Evolutionary conservation across 2,888 invertebrate species (phyloP), one percentile per base, ranked within the genome.

Genomic region (Crocallis elinguaria): DNA sequence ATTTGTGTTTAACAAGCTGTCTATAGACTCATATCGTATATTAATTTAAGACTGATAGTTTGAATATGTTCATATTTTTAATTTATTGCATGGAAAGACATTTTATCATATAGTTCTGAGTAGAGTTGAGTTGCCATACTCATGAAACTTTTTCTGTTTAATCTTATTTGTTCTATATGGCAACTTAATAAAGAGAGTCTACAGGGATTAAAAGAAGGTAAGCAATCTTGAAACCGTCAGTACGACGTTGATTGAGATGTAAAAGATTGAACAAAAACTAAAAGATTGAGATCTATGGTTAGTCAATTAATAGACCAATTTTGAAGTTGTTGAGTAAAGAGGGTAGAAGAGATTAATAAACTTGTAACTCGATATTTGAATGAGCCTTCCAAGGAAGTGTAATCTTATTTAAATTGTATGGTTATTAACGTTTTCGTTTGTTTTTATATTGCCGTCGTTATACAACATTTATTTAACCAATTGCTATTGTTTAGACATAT

Each of bases 1-100:
- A 73, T 69, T 60, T 64, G 52, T 62, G 58, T 54, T 56, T 55
- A 60, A 54, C 48, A 63, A 55, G 65, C 43, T 57, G 49, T 62
- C 54, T 62, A 58, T 57, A 62, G 23, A 30, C 33, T 39, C 39
- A 19, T 43, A 39, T 43, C 38, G 16, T 43, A 45, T 75, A 74
- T 73, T 73, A 68, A 67, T 57, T 79, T 81, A 86, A 88, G 88
- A 88, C 88, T 88, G 88, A 88, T 81, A 73, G 77, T 76, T 73
- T 64, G 64, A 71, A 74, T 75, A 71, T 71, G 55, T 72, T 71
- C 63, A 75, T 60, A 65, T 57, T 68, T 69, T 74, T 71, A 21
- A 71, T 78, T 75, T 75, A 78, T 76, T 67, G 64, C 67, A 62
- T 57, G 52, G 64, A 62, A 64, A 72, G 73, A 75, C 71, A 71